Evolutionary conservation across 2,888 invertebrate species (phyloP), one percentile per base, ranked within the genome.

Genomic region (Camponotus fellah): DNA sequence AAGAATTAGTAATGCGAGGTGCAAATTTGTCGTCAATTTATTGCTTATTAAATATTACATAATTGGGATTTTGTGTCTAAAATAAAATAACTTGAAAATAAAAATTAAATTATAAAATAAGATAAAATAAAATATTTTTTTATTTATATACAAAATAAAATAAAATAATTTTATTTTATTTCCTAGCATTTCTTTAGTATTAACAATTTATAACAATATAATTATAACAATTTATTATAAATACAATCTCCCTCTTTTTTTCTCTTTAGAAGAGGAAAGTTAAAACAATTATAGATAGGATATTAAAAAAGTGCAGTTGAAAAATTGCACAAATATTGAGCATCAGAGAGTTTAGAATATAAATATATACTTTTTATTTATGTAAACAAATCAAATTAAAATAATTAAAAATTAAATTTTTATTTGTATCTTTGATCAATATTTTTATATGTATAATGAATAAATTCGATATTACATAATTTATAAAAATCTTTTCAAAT

Each of bases 401-500:
- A 46, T 14, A 4, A n/a, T 12, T 14, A 6, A 5, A 60, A 46
- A 5, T 60, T 8, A 46, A 80, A 60, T 72, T 34, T 60, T 46
- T 12, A 60, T 60, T 26, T 46, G 6, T 9, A 17, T 43, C 0
- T 14, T 58, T 46, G n/a, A 46, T 71, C 4, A 26, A 58, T 79
- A 58, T 14, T n/a, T 71, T 58, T n/a, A 58, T 43, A 43, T 12
- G 12, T 46, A 58, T 58, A 0, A 26, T 26, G 2, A n/a, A 14
- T 53, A 53, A 64, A 76, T 37, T 32, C 8, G 37, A 40, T 62
- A 75, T 80, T 26, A 26, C 26, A 26, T 26, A 46, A 9, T 17
- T 14, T 76, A 37, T 8, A 66, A 46, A 17, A 26, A 14, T 66
- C 85, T 84, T 65, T 72, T 80, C 65, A 56, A 79, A 86, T 84